Evolutionary conservation across 1,140 invertebrate genomes (phyloP).

Genomic region (Bombus haemorrhoidalis): DNA sequence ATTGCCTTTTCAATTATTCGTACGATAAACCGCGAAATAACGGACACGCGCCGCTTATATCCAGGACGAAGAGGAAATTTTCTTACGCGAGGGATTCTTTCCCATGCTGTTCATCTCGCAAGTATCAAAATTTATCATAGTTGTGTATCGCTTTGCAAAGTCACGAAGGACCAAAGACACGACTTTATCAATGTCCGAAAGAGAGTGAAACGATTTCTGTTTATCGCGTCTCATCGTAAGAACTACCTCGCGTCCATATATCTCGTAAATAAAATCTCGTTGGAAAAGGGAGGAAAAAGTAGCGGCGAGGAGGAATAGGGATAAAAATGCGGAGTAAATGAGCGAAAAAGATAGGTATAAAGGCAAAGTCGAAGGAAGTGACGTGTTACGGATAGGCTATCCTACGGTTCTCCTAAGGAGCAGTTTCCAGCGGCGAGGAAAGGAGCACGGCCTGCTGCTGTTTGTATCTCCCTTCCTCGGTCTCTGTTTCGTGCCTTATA

Average conservation of each 20-base stretch:
- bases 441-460: slow-evolving; percentile 16
- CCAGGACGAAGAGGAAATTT: background rate
- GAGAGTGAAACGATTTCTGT: background rate
- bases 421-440: slow-evolving; percentile 59
- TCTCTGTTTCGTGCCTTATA: slow-evolving; percentile 65
- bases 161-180: background rate
- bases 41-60: background rate
- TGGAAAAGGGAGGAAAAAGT: background rate
- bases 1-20: background rate
- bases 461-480: slow-evolving; percentile 47
- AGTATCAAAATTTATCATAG: background rate
- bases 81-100: background rate
- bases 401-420: slow-evolving; percentile 53
- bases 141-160: background rate
- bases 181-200: background rate
- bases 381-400: slow-evolving; percentile 71
- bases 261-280: background rate
- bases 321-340: slow-evolving; percentile 29
- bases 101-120: background rate
- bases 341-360: slow-evolving; percentile 46
- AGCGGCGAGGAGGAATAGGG: background rate
- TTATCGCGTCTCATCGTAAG: background rate
- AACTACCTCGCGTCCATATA: background rate
- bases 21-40: background rate
- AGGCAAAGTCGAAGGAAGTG: slow-evolving; percentile 68